Evolutionary conservation across 2,888 invertebrate genomes (phyloP), one percentile per base, ranked within the genome.

Genomic region (Camptogramma bilineatum): DNA sequence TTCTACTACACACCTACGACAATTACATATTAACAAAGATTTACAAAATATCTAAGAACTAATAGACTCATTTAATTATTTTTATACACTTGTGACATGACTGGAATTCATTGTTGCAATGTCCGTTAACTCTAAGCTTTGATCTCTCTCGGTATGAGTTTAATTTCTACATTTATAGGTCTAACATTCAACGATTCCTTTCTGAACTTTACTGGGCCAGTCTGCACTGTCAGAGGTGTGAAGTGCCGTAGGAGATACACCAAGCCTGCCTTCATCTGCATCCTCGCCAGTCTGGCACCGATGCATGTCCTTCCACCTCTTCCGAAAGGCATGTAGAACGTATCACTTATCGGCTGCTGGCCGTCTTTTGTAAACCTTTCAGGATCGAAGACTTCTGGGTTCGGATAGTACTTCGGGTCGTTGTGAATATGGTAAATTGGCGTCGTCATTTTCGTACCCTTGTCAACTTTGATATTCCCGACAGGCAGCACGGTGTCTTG

Each of bases 361-460:
- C 51, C 34, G 10, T 82, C 82, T 0, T 76, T 74, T 5, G 73
- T 64, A 69, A 87, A 87, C 53, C 91, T 79, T 2, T 91, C 87
- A 1, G 93, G 92, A 62, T 89, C 81, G 70, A 91, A 93, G 2
- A 77, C 79, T 51, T 88, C 82, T 0, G 94, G 93, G 13, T 94
- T 78, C 0, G 86, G 82, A 64, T 84, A 92, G 69, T 87, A 84
- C 47, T 86, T 77, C 0, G 88, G 83, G 64, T 94, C 93, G 42
- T 84, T 82, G 62, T 94, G 93, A 17, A 87, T 62, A 9, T 85
- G 85, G 46, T 71, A 85, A 21, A 88, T 68, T 0, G 91, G 84
- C 1, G 80, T 75, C 16, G 78, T 73, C 10, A 91, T 73, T 9
- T 73, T 78, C 0, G 84, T 81, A 0, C 85, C 88, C 39, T 83